Conservation (phyloP, 2,113 vertebrate genomes). For the Carlito syrichta region DNA sequence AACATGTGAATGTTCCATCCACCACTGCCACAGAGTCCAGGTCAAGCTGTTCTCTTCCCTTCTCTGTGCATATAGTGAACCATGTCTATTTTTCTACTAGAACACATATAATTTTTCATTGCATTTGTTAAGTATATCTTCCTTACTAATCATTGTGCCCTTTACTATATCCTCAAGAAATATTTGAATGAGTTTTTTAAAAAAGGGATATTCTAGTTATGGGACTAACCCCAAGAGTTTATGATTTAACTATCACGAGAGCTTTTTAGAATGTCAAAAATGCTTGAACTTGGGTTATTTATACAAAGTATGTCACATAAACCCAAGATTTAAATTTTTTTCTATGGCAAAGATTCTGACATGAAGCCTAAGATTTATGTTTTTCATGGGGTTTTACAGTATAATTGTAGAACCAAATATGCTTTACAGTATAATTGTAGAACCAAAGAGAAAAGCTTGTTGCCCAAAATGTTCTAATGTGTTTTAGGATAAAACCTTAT, state of each 20-base stretch:
- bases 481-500: not conserved
- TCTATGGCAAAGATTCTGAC: not conserved
- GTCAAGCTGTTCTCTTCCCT: too few species aligned
- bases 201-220: not conserved
- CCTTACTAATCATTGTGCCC: not conserved
- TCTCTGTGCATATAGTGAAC: not conserved
- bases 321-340: not conserved
- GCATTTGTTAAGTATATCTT: not conserved
- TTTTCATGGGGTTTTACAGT: too few species aligned
- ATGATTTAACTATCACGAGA: not conserved
- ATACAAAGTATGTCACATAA: not conserved
- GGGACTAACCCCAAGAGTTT: not conserved
- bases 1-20: accelerated
- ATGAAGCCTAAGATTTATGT: too few species aligned
- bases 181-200: slow-evolving; percentile 2
- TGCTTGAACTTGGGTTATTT: not conserved
- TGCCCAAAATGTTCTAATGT: not conserved
- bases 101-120: accelerated
- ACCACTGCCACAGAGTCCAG: not conserved
- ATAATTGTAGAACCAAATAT: slow-evolving; percentile 85
- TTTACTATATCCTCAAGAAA: not conserved
- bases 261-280: not conserved
- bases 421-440: slow-evolving; percentile 67
- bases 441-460: not conserved
- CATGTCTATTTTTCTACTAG: not conserved